Base-by-base conservation (phyloP, 2,113 vertebrate genomes). In the Montifringilla adamsi region DNA sequence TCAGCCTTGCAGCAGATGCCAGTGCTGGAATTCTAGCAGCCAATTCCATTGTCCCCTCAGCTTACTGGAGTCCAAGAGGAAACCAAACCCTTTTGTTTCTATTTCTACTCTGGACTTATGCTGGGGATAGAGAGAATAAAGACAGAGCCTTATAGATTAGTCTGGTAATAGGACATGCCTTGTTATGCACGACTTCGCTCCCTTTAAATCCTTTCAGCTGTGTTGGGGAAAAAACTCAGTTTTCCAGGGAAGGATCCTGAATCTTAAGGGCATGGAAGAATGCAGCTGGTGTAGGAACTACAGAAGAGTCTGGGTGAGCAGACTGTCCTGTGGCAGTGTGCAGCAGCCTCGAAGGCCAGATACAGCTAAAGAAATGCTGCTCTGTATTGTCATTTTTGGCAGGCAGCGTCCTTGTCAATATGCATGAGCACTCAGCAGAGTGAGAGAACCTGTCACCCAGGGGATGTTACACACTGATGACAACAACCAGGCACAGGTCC, bases 1-100 rank as follows among this genome's bases (percentile, higher is more conserved):
- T 76, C 2, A 0, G 62, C 41, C 58, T 62, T 9, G 30, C 55
- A 87, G 74, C 2, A 79, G 50, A 43, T 24, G 60, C 60, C 53
- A 56, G 0, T 4, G 49, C 3, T 90, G 83, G 52, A 88, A 74
- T 20, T 67, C 30, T 79, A 84, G 15, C 2, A 14, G 55, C 59
- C 72, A 49, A 6, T 79, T 88, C 67, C 83, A 66, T 55, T 63
- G 72, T 89, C 16, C 27, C 17, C 50, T 11, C 63, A 88, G 82
- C 58, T 72, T 39, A 4, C 83, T 70, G 44, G 21, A 64, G 47
- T 63, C 74, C 1, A 0, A 35, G 79, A 84, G 59, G 83, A 92
- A 90, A 92, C 37, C 75, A 83, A 88, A 86, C 69, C 33, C 94
- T 90, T 94, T 95, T 95, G 90, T 95, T 93, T 76, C 88, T 90